Percentiles rank a stretch among this genome's conserved stretches.
Evolutionary conservation across 2,888 invertebrate genomes (phyloP).

Genomic region (Tanytarsus gracilentus): DNA sequence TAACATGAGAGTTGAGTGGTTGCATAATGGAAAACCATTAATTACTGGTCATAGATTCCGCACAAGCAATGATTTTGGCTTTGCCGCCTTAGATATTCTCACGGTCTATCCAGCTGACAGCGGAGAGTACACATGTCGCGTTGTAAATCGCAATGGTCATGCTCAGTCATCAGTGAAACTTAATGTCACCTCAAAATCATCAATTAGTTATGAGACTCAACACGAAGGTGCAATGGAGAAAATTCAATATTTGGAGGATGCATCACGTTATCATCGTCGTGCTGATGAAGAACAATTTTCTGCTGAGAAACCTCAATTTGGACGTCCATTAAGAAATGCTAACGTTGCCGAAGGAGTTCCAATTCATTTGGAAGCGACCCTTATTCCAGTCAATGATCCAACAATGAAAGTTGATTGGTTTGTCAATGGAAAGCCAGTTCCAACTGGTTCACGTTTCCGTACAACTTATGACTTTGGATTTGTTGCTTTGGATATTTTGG

Average conservation of each 20-base stretch:
- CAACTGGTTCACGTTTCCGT: conserved; percentile 89
- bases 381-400: conserved; percentile 95
- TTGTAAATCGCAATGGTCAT: conserved; percentile 76
- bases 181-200: conserved; percentile 71
- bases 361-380: conserved; percentile 86
- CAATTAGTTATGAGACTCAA: conserved; percentile 81
- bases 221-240: conserved; percentile 88
- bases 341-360: conserved; percentile 77
- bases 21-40: conserved; percentile 83
- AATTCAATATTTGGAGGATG: conserved; percentile 85
- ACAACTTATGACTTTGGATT: conserved; percentile 96
- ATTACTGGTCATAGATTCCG: conserved; percentile 84
- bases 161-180: conserved; percentile 72
- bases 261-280: conserved; percentile 63
- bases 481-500: conserved; percentile 91
- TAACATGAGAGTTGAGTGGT: conserved; percentile 84
- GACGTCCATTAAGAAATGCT: conserved; percentile 77
- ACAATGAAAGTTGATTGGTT: conserved; percentile 99
- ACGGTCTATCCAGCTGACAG: conserved; percentile 91
- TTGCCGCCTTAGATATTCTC: conserved; percentile 89
- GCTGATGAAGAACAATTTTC: conserved; percentile 63
- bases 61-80: conserved; percentile 93
- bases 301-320: conserved; percentile 82
- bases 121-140: conserved; percentile 82
- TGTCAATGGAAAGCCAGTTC: conserved; percentile 87